phyloP scores from a whole-genome alignment of 2,888 invertebrate species.

The Lordiphosa fenestrarum region DNA sequence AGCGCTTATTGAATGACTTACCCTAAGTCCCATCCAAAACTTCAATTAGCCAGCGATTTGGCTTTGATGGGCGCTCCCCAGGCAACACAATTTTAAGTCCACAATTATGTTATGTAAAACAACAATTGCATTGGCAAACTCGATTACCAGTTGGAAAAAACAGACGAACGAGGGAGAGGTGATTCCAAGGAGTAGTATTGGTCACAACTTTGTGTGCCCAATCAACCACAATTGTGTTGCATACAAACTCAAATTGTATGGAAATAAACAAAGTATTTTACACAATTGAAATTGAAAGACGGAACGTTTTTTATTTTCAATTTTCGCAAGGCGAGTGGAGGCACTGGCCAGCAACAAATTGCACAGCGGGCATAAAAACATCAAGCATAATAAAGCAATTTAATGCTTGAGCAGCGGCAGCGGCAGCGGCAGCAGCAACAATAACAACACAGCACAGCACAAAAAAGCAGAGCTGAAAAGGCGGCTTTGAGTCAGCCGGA shows the following conservation, averaged over 20 bases:
- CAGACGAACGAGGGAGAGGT: too few relatives aligned
- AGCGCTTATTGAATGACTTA: conserved; percentile 44
- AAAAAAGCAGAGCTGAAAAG: conserved; percentile 1
- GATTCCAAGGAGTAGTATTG: too few relatives aligned
- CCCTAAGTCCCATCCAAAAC: conserved; percentile 13
- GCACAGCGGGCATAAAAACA: conserved; percentile 60
- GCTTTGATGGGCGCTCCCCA: conserved; percentile 3
- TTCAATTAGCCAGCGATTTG: conserved; percentile 40
- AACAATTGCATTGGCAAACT: neutral
- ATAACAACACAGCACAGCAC: conserved; percentile 32
- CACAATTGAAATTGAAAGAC: conserved; percentile 23
- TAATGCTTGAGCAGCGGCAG: conserved; percentile 58
- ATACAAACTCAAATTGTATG: too few relatives aligned
- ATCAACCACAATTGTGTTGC: too few relatives aligned
- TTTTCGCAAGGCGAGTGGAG: conserved; percentile 16
- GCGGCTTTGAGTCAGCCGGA: neutral
- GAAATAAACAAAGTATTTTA: too few relatives aligned
- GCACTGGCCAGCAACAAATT: conserved; percentile 53
- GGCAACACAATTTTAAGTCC: conserved; percentile 23
- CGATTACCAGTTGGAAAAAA: too few relatives aligned
- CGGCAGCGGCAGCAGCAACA: conserved; percentile 25
- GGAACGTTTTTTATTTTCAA: conserved; percentile 28
- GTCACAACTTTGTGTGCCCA: too few relatives aligned
- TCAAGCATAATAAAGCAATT: conserved; percentile 73
- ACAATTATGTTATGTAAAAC: conserved; percentile 21